Conservation (phyloP, 2,888 invertebrate genomes). For the Cylindroiulus punctatus region DNA sequence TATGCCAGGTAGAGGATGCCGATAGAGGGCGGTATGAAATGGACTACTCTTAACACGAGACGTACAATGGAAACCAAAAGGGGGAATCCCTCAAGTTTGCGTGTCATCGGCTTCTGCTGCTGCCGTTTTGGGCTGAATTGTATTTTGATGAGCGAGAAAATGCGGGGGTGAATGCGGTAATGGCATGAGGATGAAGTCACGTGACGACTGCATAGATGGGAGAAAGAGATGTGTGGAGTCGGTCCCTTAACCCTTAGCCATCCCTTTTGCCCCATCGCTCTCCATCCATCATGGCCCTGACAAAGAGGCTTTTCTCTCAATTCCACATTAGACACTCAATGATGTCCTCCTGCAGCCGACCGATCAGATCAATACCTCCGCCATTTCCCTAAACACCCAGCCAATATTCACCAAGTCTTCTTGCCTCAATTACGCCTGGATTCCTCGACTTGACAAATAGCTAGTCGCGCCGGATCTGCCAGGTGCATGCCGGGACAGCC, state of each 20-base stretch:
- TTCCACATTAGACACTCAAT: slow-evolving; percentile 52
- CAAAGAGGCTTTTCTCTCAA: slow-evolving; percentile 53
- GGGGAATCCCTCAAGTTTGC: slow-evolving; percentile 10
- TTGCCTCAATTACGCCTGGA: slow-evolving; percentile 48
- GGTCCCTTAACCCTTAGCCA: slow-evolving; percentile 26
- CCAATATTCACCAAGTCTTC: slow-evolving; percentile 39
- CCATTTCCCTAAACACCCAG: slow-evolving; percentile 51
- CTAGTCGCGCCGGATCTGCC: slow-evolving; percentile 19
- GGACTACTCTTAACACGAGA: background rate
- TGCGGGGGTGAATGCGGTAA: background rate
- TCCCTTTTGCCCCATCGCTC: slow-evolving; percentile 31
- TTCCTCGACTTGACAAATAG: slow-evolving; percentile 46
- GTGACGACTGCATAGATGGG: background rate
- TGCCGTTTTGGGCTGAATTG: background rate
- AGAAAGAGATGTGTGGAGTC: slow-evolving; percentile 29
- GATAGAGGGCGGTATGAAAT: background rate
- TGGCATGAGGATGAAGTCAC: slow-evolving; percentile 38
- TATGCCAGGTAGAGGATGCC: too few species aligned
- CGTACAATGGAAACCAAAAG: background rate
- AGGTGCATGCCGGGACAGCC: background rate
- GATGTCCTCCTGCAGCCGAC: slow-evolving; percentile 23
- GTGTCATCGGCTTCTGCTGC: slow-evolving; percentile 8
- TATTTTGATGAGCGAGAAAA: slow-evolving; percentile 4
- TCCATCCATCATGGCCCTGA: slow-evolving; percentile 53
- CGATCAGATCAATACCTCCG: slow-evolving; percentile 27